These are phyloP conservation scores for Hippasteria phrygiana DNA, from an alignment of 53 echinoderm and acorn worm species.

Conservation along the genomic window DNA sequence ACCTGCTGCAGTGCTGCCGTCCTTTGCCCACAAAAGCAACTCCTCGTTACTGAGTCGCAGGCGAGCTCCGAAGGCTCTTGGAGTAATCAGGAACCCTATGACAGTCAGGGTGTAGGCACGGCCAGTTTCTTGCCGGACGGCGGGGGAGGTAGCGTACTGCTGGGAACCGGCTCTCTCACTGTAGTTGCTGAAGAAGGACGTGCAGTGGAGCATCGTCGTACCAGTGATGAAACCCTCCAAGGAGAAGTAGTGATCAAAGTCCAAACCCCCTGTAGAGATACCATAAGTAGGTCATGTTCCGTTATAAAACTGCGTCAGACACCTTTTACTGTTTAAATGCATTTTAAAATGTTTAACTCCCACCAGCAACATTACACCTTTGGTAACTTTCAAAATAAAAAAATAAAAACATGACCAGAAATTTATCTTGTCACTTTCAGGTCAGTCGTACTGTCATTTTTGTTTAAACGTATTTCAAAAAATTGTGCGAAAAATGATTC, in stretches of 20 bases:
- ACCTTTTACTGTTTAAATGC: too few relatives aligned
- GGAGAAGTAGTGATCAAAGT: constrained; percentile 76
- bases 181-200: constrained; percentile 80
- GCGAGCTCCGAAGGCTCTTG: constrained; percentile 81
- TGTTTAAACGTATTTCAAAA: too few relatives aligned
- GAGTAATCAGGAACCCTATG: constrained; percentile 89
- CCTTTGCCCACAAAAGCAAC: constrained; percentile 69
- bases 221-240: constrained; percentile 67
- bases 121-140: constrained; percentile 46
- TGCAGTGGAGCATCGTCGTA: constrained; percentile 82
- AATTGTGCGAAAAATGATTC: too few relatives aligned
- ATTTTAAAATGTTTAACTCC: too few relatives aligned
- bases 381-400: too few relatives aligned
- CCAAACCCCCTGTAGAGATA: constrained; percentile 45
- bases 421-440: too few relatives aligned
- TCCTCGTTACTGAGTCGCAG: constrained; percentile 71
- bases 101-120: constrained; percentile 69
- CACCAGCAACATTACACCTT: too few relatives aligned
- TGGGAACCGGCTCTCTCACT: constrained; percentile 49
- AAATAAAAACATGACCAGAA: too few relatives aligned
- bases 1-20: neutral
- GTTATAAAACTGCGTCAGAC: too few relatives aligned
- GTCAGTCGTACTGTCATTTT: too few relatives aligned
- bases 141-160: constrained; percentile 58
- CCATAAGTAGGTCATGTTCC: neutral